Evolutionary conservation across 2,888 invertebrate species (phyloP), one percentile per base, ranked within the genome.

Genomic region (Hirtodrosophila trivittata): DNA sequence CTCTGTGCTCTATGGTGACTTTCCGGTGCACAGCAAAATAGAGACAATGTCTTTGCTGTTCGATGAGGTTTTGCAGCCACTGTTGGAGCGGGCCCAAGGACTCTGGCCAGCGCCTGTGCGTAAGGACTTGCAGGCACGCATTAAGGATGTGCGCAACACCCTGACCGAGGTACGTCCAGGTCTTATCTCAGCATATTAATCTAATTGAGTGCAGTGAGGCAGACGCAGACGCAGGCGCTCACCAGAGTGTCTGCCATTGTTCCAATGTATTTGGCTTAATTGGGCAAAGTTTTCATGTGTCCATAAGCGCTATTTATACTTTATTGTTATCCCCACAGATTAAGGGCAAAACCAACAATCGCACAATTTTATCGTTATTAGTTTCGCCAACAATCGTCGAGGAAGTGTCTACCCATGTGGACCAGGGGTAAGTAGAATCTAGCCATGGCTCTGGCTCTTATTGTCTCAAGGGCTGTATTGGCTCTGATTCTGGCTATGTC

Each of bases 291-390:
- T 88, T 86, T 75, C 83, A 70, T 73, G 77, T 77, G 73, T 75
- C 66, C 70, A 69, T 64, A 72, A 75, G 59, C 72, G 68, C 55
- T 68, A 65, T 77, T 74, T 85, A 81, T 81, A 68, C 69, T 86
- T 86, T 86, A 86, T 86, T 84, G 77, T 76, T 86, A 84, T 83
- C 73, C 76, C 74, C 72, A 72, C 81, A 90, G 90, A 89, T 90
- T 78, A 89, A 89, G 90, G 97, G 97, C 10, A 96, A 97, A 89
- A 94, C 97, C 91, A 93, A 94, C 70, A 97, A 97, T 77, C 95
- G 97, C 91, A 97, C 97, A 0, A 93, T 97, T 87, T 92, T 98
- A 54, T 96, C 97, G 18, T 94, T 98, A 93, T 97, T 97, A 16
- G 93, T 94, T 83, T 95, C 95, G 13, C 92, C 94, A 30, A 94